phyloP scores from a whole-genome alignment of 1,140 invertebrate genomes.

The Philotrypesis tridentata region DNA sequence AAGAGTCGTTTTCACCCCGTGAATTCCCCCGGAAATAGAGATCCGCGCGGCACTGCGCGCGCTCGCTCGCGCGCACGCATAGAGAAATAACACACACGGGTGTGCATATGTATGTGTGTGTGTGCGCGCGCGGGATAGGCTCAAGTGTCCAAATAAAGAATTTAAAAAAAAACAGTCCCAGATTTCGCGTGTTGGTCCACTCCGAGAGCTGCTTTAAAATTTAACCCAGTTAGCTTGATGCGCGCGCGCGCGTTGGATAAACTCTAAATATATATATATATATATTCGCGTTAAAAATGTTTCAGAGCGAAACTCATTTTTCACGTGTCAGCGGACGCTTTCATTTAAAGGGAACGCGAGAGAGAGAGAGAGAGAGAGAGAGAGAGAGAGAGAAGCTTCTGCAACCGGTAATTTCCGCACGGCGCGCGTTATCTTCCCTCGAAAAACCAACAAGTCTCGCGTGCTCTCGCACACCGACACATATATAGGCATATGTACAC shows the following conservation, averaged over 20 bases:
- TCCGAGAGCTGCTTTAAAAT: not conserved
- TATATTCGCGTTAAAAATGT: not conserved
- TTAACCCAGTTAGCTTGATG: not conserved
- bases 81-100: no score
- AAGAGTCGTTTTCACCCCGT: not conserved
- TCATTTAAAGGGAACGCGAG: not conserved
- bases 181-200: not conserved
- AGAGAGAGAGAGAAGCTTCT: no score
- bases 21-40: no score
- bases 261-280: not conserved
- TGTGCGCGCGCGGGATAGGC: no score
- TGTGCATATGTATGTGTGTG: no score
- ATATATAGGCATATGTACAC: not conserved
- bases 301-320: not conserved
- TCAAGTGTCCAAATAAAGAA: not conserved
- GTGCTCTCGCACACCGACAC: no score
- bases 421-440: not conserved
- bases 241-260: no score
- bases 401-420: not conserved
- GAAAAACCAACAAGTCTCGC: slow-evolving; percentile 14
- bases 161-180: not conserved
- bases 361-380: no score
- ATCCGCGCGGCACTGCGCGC: no score
- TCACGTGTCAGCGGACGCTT: not conserved
- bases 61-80: no score